Evolutionary conservation across 2,888 invertebrate genomes (phyloP), one percentile per base, ranked within the genome.

Genomic region (Keiferia lycopersicella): DNA sequence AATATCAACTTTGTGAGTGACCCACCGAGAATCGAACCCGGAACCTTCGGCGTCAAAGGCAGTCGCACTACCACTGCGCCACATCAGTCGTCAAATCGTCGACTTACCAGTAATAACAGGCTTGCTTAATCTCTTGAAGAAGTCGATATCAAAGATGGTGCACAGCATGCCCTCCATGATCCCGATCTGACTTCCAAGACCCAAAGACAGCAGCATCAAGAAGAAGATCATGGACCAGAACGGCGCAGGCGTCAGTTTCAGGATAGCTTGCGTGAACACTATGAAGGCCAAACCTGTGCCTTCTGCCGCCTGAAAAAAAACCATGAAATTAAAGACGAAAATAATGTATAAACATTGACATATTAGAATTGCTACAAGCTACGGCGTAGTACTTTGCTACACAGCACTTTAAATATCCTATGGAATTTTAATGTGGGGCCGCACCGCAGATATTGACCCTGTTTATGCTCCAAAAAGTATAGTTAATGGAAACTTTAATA

Each of bases 211-310:
- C 69, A 98, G 93, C 98, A 98, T 98, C 82, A 98, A 93, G 93
- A 98, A 98, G 94, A 98, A 98, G 67, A 98, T 95, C 71, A 98
- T 95, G 14, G 98, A 96, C 98, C 98, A 98, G 88, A 98, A 97
- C 14, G 98, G 98, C 0, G 98, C 96, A 1, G 96, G 96, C 0
- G 98, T 98, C 73, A 98, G 92, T 87, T 98, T 97, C 38, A 98
- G 96, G 77, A 98, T 98, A 7, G 98, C 98, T 84, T 98, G 97
- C 0, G 98, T 98, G 91, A 98, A 98, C n/a, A 98, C 97, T 69
- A 98, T 98, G 87, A 98, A 98, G 0, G 98, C 98, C 59, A 98
- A 89, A 0, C 98, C 98, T 0, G 98, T 98, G 59, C 98, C 98
- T 90, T 98, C 98, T 38, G 98, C 98, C 26, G 98, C 98, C 97